Base-by-base conservation (phyloP, 2,113 vertebrate species). In the Charadrius vociferus region DNA sequence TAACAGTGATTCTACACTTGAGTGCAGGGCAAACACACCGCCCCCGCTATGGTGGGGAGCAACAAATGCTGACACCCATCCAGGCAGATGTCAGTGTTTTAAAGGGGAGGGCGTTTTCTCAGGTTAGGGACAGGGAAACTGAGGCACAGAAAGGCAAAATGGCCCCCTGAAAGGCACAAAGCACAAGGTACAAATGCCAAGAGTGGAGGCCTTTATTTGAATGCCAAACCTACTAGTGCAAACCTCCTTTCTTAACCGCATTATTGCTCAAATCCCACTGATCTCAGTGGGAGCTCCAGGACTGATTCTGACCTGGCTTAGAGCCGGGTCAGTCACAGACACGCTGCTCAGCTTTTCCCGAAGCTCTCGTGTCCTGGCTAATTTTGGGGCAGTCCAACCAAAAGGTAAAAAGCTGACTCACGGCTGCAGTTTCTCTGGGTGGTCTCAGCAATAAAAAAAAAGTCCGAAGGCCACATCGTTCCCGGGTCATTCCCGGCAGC, bases 391-490 rank as follows among this genome's bases (percentile, higher is more conserved):
- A 72, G 12, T 36, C 27, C 49, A 73, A 14, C 23, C 21, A 47
- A 52, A 73, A 77, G 37, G 26, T 7, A 29, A 68, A 72, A 39
- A 72, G 32, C 53, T 49, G 23, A 12, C 39, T 41, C 3, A 1
- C 21, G 39, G 18, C 27, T 30, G 7, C 11, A 53, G 62, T 10
- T 36, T 36, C 39, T 84, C 56, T 14, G 22, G 45, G 77, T 50
- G 61, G 32, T 20, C 67, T 78, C 26, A 7, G 41, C 32, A 50
- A 29, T 3, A 8, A 7, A 37, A 79, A 45, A 3, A 34, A 2
- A 34, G 2, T 12, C 17, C 12, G 1, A 1, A 19, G 47, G 27
- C 3, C 1, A 41, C 29, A 65, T 9, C 9, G 7, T 41, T 14
- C 45, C 34, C 0, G 0, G 39, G 24, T 56, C 47, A 26, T 9